Evolutionary conservation across 2,113 vertebrate genomes (phyloP), one percentile per base, ranked within the genome.

Genomic region (Panthera tigris): DNA sequence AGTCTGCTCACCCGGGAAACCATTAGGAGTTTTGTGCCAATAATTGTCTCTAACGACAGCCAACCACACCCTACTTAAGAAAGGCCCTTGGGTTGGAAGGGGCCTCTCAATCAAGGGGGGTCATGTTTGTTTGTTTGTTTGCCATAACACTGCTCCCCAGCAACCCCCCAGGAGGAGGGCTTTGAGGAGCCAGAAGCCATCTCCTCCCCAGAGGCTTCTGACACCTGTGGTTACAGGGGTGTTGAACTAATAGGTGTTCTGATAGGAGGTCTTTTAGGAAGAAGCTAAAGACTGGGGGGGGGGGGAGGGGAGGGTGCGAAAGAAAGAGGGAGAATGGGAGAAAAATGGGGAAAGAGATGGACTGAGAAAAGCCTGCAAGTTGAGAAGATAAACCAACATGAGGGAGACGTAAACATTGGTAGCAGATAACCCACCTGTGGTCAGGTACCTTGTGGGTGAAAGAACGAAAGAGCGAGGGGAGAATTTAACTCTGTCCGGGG

Each of bases 111-210:
- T 31, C 9, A 21, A 41, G 45, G 12, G 52, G n/a, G 50, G 87
- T 50, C 18, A 21, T 4, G 1, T 61, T 23, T 52, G 3, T 52
- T 52, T 16, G 14, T 16, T 52, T 52, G 13, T 52, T 19, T 45
- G 80, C 78, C 52, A 2, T 50, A 80, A 29, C 13, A 25, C 57
- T 25, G 74, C 85, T 95, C 73, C 65, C 80, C 41, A 81, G 96
- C 73, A 89, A 94, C 69, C 9, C 36, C n/a, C 93, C 93, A 78
- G 94, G 57, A 97, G 95, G 69, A 95, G n/a, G 50, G 79, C 52
- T 84, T 52, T 36, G 73, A 82, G 92, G 80, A 95, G 63, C 57
- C 52, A 31, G 48, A 5, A 57, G 69, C 61, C 63, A 5, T 8
- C 41, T 74, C 69, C 33, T 80, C 66, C 71, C 36, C 25, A 29